phyloP scores from a whole-genome alignment of 2,113 vertebrate species.

The Anarrhichthys ocellatus region DNA sequence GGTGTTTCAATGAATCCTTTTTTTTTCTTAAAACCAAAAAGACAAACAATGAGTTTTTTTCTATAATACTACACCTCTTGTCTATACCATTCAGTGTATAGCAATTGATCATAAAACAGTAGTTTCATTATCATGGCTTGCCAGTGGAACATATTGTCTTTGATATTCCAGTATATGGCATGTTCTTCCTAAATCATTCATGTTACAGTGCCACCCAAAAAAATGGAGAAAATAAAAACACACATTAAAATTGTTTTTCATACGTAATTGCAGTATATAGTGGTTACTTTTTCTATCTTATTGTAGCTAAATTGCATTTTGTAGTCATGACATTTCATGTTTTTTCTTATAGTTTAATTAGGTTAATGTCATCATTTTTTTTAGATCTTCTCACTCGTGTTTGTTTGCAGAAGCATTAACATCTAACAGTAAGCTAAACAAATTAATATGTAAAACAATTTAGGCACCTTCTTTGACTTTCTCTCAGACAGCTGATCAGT shows the following conservation, averaged over 20 bases:
- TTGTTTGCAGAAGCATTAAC: constrained; percentile 66
- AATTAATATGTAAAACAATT: constrained; percentile 56
- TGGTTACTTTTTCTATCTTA: constrained; percentile 67
- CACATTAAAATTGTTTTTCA: constrained; percentile 60
- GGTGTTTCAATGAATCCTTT: constrained; percentile 66
- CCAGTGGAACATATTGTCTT: constrained; percentile 69
- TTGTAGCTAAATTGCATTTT: constrained; percentile 68
- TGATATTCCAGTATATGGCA: constrained; percentile 77
- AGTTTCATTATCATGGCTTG: constrained; percentile 78
- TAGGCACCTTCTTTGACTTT: constrained; percentile 64
- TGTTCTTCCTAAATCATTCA: constrained; percentile 75
- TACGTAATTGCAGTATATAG: constrained; percentile 65
- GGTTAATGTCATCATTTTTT: constrained; percentile 19
- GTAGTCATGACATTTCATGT: constrained; percentile 47
- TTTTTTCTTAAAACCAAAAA: constrained; percentile 53
- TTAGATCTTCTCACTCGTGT: constrained; percentile 44
- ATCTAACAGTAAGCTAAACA: constrained; percentile 60
- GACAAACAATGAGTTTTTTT: constrained; percentile 47
- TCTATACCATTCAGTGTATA: constrained; percentile 68
- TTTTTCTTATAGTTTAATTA: constrained; percentile 39
- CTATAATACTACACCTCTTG: constrained; percentile 68
- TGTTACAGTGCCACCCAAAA: constrained; percentile 69
- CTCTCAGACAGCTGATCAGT: constrained; percentile 41
- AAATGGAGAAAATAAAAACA: constrained; percentile 51
- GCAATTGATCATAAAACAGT: constrained; percentile 66